Conservation (phyloP, 2,113 vertebrate species). For the Crypturellus undulatus region DNA sequence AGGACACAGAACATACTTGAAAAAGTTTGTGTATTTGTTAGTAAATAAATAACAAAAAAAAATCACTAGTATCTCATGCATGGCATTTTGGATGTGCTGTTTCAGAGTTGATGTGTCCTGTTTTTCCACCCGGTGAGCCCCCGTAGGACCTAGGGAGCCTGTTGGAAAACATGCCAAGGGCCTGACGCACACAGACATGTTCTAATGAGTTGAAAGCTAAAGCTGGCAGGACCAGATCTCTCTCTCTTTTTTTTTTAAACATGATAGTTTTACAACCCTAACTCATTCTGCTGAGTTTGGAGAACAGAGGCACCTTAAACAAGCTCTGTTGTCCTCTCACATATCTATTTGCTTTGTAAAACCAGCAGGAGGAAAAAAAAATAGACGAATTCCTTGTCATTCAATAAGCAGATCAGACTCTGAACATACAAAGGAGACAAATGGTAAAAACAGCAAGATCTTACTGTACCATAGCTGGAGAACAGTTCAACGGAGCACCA, state of each 20-base stretch:
- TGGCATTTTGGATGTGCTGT: neutral
- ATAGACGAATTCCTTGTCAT: neutral
- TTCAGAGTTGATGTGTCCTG: neutral
- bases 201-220: neutral
- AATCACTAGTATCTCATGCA: neutral
- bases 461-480: neutral
- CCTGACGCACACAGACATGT: neutral
- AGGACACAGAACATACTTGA: neutral
- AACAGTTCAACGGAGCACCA: neutral
- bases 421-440: constrained; percentile 6
- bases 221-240: neutral
- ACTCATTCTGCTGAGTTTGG: neutral
- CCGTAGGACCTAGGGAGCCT: neutral
- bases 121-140: neutral
- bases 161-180: neutral
- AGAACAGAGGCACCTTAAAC: neutral
- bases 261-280: neutral
- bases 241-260: neutral
- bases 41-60: constrained; percentile 17
- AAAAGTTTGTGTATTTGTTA: neutral
- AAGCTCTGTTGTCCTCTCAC: neutral
- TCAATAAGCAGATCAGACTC: constrained; percentile 8
- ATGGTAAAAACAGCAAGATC: constrained; percentile 34
- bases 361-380: neutral
- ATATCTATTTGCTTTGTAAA: neutral